Conservation (phyloP, 2,888 invertebrate genomes). For the Fragum sueziense region DNA sequence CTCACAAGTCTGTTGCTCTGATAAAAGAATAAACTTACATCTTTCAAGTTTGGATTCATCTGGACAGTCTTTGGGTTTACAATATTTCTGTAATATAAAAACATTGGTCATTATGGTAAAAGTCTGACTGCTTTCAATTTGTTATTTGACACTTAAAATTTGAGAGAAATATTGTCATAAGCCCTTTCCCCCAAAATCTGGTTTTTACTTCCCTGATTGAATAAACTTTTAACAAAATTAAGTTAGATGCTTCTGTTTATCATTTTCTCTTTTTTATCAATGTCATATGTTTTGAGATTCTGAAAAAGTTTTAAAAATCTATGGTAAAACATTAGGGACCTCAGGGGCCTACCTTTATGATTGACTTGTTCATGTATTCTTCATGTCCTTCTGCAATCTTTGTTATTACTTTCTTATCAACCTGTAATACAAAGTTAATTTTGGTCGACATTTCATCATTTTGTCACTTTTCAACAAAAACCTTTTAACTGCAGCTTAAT, state of each 20-base stretch:
- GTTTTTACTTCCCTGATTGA: not conserved
- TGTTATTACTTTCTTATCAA: constrained; percentile 70
- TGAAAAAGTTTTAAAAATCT: too few species aligned
- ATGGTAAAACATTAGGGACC: too few species aligned
- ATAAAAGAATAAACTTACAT: not conserved
- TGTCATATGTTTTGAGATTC: too few species aligned
- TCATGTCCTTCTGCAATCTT: constrained; percentile 66
- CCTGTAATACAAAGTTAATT: constrained; percentile 63
- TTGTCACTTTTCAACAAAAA: too few species aligned
- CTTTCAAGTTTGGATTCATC: not conserved
- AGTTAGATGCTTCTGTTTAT: not conserved
- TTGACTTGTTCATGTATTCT: constrained; percentile 63
- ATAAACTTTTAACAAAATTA: not conserved
- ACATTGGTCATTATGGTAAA: too few species aligned
- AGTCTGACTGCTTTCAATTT: too few species aligned
- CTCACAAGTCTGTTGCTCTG: too few species aligned
- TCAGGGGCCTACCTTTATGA: constrained; percentile 76
- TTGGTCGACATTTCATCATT: not conserved
- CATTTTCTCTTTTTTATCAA: not conserved
- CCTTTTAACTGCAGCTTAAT: too few species aligned
- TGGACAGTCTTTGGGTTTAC: not conserved
- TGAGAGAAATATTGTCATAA: not conserved
- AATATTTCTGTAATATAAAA: not conserved
- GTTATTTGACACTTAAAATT: not conserved
- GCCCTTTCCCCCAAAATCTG: not conserved